phyloP scores from a whole-genome alignment of 2,113 vertebrate species.

The Caracal caracal region DNA sequence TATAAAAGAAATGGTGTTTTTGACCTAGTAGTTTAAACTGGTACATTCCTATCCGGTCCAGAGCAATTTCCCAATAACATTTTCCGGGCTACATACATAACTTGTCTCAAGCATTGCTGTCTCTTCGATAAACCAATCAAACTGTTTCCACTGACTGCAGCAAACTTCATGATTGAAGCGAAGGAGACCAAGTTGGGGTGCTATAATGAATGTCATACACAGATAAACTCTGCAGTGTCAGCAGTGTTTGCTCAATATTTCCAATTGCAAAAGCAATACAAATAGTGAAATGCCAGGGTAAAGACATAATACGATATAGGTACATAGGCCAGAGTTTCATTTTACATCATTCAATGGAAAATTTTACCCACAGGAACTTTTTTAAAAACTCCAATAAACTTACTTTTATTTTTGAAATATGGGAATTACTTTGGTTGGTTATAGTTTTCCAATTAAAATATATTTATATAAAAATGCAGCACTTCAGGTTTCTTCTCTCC shows the following conservation, averaged over 20 bases:
- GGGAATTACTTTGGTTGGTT: not conserved
- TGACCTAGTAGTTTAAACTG: not conserved
- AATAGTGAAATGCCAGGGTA: constrained; percentile 61
- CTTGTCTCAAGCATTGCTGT: not conserved
- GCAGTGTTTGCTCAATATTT: constrained; percentile 58
- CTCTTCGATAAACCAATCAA: constrained; percentile 51
- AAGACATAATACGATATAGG: not conserved
- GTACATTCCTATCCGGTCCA: not conserved
- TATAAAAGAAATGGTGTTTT: not conserved
- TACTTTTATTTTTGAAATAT: not conserved
- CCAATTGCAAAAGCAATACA: constrained; percentile 45
- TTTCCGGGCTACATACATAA: not conserved
- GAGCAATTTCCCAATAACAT: constrained; percentile 11
- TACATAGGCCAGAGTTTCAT: not conserved
- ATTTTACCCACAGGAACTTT: not conserved
- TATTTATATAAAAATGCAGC: not conserved
- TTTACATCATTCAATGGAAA: not conserved
- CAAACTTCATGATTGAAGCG: constrained; percentile 29
- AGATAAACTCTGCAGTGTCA: constrained; percentile 30
- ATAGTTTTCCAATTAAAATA: constrained; percentile 12
- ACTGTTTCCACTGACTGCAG: not conserved
- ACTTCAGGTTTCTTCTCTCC: not conserved
- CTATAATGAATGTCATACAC: not conserved
- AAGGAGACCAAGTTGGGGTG: not conserved
- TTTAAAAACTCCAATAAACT: not conserved